Evolutionary conservation across 2,797 vertebrate genomes (phyloP).

Genomic region (Simalia tracyae): DNA sequence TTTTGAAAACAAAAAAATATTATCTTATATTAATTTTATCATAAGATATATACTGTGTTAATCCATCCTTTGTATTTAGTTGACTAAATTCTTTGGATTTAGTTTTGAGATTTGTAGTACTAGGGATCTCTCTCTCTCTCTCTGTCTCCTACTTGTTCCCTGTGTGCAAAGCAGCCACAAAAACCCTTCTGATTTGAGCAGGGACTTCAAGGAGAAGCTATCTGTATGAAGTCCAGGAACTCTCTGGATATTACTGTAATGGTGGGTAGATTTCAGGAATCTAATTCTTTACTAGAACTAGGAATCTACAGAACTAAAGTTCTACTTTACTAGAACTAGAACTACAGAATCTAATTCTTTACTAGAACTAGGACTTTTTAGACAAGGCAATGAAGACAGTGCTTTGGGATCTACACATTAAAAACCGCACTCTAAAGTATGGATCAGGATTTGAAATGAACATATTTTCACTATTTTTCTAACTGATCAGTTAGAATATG

Average conservation of each 20-base stretch:
- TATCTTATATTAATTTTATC: background rate
- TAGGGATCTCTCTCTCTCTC: background rate
- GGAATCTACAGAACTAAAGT: no score
- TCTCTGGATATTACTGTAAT: background rate
- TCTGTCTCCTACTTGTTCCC: background rate
- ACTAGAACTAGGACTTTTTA: background rate
- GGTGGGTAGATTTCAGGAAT: background rate
- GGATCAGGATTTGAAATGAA: background rate
- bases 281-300: no score
- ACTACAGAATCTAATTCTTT: background rate
- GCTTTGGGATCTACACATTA: background rate
- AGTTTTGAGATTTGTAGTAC: background rate
- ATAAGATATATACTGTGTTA: background rate
- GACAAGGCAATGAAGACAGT: background rate
- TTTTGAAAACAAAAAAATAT: background rate
- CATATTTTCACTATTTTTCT: background rate
- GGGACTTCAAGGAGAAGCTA: background rate
- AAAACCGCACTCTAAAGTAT: background rate
- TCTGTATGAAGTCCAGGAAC: background rate
- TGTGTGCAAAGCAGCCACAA: background rate
- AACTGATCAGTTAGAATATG: background rate
- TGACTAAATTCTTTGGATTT: background rate
- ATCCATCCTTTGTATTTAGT: background rate
- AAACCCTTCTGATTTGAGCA: background rate
- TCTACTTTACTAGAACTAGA: no score